These are phyloP conservation scores for Theocolax elegans DNA, from an alignment of 1,140 invertebrate species.

Conservation along the genomic window DNA sequence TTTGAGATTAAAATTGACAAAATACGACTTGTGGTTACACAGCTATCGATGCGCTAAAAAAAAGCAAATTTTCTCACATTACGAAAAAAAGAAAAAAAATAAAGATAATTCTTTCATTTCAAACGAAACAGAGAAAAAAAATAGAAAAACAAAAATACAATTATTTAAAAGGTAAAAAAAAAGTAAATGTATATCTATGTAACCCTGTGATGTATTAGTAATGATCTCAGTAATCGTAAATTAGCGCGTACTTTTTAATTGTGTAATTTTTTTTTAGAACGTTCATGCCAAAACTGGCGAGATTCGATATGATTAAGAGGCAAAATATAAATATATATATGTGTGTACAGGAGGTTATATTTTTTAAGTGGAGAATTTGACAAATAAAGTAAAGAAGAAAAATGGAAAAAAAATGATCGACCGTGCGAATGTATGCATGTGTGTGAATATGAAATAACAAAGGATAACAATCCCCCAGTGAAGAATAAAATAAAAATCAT, in stretches of 20 bases:
- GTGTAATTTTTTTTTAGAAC: too few species aligned
- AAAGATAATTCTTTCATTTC: conserved; percentile 35
- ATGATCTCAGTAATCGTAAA: conserved; percentile 68
- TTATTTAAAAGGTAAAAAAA: too few species aligned
- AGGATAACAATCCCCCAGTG: conserved; percentile 48
- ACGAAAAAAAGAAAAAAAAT: conserved; percentile 34
- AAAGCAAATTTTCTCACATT: conserved; percentile 18
- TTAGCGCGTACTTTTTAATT: conserved; percentile 61
- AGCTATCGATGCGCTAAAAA: conserved; percentile 50
- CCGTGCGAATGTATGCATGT: too few species aligned
- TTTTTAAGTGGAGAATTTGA: background rate
- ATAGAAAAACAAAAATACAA: too few species aligned
- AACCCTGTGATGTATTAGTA: conserved; percentile 70
- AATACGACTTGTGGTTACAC: conserved; percentile 68
- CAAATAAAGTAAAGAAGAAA: too few species aligned
- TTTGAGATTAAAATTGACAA: conserved; percentile 65
- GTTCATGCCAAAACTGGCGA: too few species aligned
- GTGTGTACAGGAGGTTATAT: too few species aligned
- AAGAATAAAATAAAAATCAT: too few species aligned
- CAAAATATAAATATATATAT: too few species aligned
- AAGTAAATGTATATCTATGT: conserved; percentile 63
- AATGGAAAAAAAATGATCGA: conserved; percentile 39
- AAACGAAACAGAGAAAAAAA: conserved; percentile 45
- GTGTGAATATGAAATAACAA: conserved; percentile 44
- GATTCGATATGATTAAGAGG: conserved; percentile 5